Percentiles rank a stretch among this genome's conserved stretches.
phyloP scores from a whole-genome alignment of 2,888 invertebrate species.

The Ormyrus nitidulus region DNA sequence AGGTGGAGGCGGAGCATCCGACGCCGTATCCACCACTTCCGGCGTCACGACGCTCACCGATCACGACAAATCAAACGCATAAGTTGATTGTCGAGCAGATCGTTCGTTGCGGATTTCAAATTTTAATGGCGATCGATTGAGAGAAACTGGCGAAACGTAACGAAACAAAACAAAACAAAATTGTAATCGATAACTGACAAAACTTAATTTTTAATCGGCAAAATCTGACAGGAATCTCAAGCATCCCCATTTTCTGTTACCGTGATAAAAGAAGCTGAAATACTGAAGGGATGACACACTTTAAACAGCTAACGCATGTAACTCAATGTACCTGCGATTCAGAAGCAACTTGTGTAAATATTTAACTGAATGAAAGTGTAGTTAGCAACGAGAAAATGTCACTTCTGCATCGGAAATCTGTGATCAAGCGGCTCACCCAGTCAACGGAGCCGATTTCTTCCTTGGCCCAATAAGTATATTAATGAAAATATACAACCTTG shows the following conservation, averaged over 20 bases:
- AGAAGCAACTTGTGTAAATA: conserved; percentile 37
- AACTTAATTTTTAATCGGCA: background rate
- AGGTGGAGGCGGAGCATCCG: conserved; percentile 75
- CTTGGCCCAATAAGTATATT: background rate
- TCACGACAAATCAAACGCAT: conserved; percentile 82
- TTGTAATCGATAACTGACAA: background rate
- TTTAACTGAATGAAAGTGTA: conserved; percentile 1
- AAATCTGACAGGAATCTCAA: too few relatives aligned
- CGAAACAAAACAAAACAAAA: background rate
- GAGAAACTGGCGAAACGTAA: background rate
- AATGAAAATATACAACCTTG: background rate
- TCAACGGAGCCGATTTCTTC: background rate
- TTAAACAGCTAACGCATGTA: background rate
- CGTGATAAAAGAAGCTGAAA: background rate
- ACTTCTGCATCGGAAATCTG: conserved; percentile 54
- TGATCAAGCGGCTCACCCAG: conserved; percentile 23
- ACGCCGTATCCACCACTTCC: conserved; percentile 82
- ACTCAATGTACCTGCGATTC: conserved; percentile 26
- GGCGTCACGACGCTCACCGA: conserved; percentile 82
- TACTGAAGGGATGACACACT: background rate
- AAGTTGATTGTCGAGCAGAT: conserved; percentile 62
- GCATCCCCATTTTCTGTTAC: background rate
- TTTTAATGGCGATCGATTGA: background rate
- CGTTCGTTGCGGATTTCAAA: background rate
- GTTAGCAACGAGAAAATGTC: conserved; percentile 43